Evolutionary conservation across 2,888 invertebrate genomes (phyloP).

Genomic region (Ectobius pallidus): DNA sequence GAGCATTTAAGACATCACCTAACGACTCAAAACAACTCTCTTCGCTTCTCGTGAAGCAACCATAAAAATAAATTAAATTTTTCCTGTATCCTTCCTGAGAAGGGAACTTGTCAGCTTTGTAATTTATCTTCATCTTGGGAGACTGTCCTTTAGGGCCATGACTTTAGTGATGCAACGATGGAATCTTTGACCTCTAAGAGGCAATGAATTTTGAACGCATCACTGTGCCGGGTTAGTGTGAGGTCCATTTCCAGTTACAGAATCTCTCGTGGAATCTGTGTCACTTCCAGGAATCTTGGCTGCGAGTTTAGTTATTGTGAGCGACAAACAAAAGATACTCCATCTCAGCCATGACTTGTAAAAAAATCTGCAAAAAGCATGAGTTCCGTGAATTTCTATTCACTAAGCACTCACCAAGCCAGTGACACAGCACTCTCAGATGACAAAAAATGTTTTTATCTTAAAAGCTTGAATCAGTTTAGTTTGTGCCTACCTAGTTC

Average conservation of each 20-base stretch:
- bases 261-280: neutral
- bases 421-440: constrained; percentile 15
- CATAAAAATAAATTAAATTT: constrained; percentile 1
- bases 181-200: neutral
- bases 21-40: neutral
- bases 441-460: neutral
- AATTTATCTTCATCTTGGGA: neutral
- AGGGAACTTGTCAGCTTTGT: neutral
- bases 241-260: neutral
- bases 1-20: neutral
- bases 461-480: neutral
- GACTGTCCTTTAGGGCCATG: neutral
- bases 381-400: constrained; percentile 5
- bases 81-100: neutral
- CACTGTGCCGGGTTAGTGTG: neutral
- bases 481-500: neutral
- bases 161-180: neutral
- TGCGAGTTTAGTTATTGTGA: too few species aligned
- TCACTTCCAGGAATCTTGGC: neutral
- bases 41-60: constrained; percentile 5
- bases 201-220: neutral
- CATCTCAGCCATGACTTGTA: constrained; percentile 23
- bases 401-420: neutral
- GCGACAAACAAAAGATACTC: constrained; percentile 3
- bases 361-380: neutral